phyloP scores from a whole-genome alignment of 2,797 vertebrate species.

The Channa striata region DNA sequence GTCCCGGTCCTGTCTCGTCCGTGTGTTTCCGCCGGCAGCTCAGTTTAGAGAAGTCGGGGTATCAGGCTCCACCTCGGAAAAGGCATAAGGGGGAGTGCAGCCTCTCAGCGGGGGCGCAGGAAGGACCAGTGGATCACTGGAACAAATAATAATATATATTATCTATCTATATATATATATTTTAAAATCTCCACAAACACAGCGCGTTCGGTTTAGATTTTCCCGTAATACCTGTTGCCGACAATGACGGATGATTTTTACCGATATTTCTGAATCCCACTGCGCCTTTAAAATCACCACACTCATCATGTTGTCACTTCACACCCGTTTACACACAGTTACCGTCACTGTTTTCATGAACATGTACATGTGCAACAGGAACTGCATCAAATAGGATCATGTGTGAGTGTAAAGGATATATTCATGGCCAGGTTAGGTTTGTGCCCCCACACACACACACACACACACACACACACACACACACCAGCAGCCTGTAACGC shows the following conservation, averaged over 20 bases:
- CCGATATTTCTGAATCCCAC: background rate
- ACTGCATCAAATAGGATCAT: background rate
- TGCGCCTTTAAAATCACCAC: background rate
- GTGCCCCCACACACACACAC: background rate
- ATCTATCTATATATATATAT: too few species aligned
- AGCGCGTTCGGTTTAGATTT: background rate
- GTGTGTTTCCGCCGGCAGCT: conserved; percentile 57
- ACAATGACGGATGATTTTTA: background rate
- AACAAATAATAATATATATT: too few species aligned
- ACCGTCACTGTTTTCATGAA: too few species aligned
- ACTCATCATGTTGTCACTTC: background rate
- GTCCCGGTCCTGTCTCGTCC: conserved; percentile 52
- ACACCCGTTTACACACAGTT: background rate
- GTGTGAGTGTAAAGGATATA: background rate
- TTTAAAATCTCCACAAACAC: too few species aligned
- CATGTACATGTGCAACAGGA: too few species aligned
- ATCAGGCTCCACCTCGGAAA: conserved; percentile 81
- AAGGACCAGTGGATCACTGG: conserved; percentile 1
- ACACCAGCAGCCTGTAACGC: conserved; percentile 38
- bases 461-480: conserved; percentile 1
- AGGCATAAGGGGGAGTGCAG: conserved; percentile 47
- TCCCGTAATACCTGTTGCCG: conserved; percentile 71
- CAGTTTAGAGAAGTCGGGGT: conserved; percentile 68
- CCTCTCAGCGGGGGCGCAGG: conserved; percentile 21
- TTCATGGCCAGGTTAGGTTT: conserved; percentile 19